Conservation (phyloP, 2,888 invertebrate species). For the Amblyteles armatorius region DNA sequence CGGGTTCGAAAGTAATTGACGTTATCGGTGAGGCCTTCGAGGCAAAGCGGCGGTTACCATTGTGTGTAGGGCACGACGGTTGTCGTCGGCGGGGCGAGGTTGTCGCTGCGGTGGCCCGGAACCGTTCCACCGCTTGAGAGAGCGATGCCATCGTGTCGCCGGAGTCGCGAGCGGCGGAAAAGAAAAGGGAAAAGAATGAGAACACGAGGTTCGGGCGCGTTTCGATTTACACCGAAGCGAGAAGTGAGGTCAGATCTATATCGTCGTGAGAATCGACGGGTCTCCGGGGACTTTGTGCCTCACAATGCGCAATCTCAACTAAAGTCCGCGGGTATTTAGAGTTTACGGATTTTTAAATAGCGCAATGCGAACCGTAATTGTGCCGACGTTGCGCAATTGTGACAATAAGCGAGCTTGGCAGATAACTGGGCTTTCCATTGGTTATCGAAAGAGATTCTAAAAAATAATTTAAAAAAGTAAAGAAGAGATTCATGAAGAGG, state of each 20-base stretch:
- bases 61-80: conserved; percentile 67
- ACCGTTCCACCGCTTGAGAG: conserved; percentile 28
- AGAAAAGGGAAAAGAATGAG: conserved; percentile 28
- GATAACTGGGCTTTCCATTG: too few species aligned
- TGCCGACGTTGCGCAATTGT: background rate
- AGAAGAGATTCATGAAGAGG: background rate
- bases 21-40: conserved; percentile 60
- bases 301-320: conserved; percentile 32
- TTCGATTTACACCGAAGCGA: conserved; percentile 65
- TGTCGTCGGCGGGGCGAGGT: conserved; percentile 38
- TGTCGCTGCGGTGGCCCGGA: conserved; percentile 40
- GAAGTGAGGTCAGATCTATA: conserved; percentile 77
- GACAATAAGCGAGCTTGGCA: background rate
- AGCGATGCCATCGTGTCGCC: conserved; percentile 57
- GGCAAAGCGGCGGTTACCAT: conserved; percentile 54
- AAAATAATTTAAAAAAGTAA: too few species aligned
- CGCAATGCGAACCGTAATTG: background rate
- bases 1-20: conserved; percentile 66
- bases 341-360: background rate
- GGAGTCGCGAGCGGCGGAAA: conserved; percentile 37
- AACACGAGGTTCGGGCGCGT: conserved; percentile 44
- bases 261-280: conserved; percentile 72
- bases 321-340: background rate
- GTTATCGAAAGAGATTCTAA: too few species aligned
- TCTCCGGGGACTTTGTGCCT: conserved; percentile 38